Percentiles rank a stretch among this genome's conserved stretches.
These are phyloP conservation scores for Drosophila nasuta DNA, from an alignment of 1,140 invertebrate species.

Conservation along the genomic window DNA sequence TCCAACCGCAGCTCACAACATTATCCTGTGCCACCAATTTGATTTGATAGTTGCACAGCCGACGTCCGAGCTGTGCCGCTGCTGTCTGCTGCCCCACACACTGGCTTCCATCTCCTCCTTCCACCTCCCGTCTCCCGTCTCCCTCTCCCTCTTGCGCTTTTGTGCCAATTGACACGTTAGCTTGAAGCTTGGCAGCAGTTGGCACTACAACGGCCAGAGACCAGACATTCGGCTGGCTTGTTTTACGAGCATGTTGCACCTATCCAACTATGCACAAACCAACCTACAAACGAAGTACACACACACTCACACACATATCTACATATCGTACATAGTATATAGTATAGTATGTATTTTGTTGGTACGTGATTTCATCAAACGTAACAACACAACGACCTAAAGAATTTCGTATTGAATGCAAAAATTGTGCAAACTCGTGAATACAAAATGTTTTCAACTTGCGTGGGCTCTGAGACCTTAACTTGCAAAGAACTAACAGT, in stretches of 20 bases:
- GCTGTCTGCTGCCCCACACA: not conserved
- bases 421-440: slow-evolving; percentile 82
- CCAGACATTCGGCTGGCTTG: slow-evolving; percentile 65
- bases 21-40: slow-evolving; percentile 82
- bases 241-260: slow-evolving; percentile 80
- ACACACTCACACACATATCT: slow-evolving; percentile 39
- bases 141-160: not conserved
- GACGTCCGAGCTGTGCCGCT: slow-evolving; percentile 35
- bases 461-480: slow-evolving; percentile 33
- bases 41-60: slow-evolving; percentile 77
- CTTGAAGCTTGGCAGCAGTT: slow-evolving; percentile 71
- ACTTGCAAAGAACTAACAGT: slow-evolving; percentile 46
- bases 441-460: slow-evolving; percentile 68
- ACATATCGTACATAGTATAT: slow-evolving; percentile 35
- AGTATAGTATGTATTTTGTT: slow-evolving; percentile 38
- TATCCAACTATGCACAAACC: slow-evolving; percentile 48
- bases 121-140: not conserved
- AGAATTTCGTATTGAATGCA: slow-evolving; percentile 81
- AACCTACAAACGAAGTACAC: not conserved
- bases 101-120: not conserved
- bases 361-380: slow-evolving; percentile 81
- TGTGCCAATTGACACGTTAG: slow-evolving; percentile 78
- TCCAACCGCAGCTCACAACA: slow-evolving; percentile 79
- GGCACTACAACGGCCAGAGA: slow-evolving; percentile 59
- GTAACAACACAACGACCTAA: slow-evolving; percentile 66